Percentiles rank a stretch among this genome's conserved stretches.
These are phyloP conservation scores for Falco biarmicus DNA, from an alignment of 2,797 vertebrate species.

Conservation along the genomic window DNA sequence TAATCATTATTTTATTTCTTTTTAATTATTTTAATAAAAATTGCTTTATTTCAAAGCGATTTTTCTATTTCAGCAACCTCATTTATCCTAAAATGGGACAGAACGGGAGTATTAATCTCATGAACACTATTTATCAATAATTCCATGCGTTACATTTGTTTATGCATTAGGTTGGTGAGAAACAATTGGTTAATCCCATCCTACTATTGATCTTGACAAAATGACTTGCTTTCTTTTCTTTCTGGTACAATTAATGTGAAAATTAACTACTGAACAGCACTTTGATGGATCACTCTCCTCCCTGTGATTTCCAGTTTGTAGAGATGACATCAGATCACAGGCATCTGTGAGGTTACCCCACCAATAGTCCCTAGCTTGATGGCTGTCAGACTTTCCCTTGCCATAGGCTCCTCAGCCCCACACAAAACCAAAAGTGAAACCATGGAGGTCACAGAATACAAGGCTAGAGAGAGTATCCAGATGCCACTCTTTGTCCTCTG, in stretches of 20 bases:
- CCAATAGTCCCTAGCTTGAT: fast-evolving
- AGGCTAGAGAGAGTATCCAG: background rate
- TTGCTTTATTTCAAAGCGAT: background rate
- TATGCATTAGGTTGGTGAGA: background rate
- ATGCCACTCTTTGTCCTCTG: background rate
- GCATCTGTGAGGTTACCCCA: background rate
- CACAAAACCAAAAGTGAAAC: background rate
- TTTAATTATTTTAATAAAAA: background rate
- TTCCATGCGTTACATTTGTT: background rate
- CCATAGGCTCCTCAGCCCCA: background rate
- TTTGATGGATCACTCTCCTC: background rate
- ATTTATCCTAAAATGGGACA: background rate
- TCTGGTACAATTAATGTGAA: background rate
- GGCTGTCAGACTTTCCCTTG: background rate
- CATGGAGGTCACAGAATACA: background rate
- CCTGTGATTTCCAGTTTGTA: background rate
- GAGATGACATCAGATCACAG: background rate
- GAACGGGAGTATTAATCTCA: background rate
- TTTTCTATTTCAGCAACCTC: background rate
- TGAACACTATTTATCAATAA: background rate
- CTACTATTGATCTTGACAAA: background rate
- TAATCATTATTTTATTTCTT: background rate
- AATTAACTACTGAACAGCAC: background rate
- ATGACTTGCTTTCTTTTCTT: background rate
- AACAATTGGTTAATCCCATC: background rate